Conservation (phyloP, 2,797 vertebrate species). For the Macropus fuliginosus region DNA sequence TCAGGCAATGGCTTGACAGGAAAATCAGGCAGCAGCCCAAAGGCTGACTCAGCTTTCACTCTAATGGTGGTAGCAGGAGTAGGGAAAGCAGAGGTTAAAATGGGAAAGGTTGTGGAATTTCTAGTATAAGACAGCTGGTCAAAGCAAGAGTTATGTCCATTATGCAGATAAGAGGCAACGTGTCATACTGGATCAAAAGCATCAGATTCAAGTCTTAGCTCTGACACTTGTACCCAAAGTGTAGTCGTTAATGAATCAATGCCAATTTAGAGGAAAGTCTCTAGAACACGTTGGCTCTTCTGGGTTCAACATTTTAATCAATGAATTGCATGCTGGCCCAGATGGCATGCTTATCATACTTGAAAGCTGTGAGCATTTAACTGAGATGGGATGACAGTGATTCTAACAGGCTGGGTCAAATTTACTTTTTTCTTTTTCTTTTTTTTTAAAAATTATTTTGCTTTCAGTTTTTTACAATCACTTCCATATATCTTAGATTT, state of each 20-base stretch:
- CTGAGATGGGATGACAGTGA: neutral
- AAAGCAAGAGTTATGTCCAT: neutral
- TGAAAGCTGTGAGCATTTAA: neutral
- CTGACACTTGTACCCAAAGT: neutral
- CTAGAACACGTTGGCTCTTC: neutral
- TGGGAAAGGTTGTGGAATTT: neutral
- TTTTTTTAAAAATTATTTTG: no score
- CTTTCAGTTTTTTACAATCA: no score
- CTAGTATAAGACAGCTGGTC: neutral
- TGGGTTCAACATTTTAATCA: neutral
- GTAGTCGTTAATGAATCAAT: neutral
- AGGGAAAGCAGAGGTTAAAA: neutral
- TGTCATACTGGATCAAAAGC: neutral
- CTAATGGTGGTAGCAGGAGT: neutral
- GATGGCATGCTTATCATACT: neutral
- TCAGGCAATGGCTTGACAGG: neutral
- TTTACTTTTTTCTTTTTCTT: neutral
- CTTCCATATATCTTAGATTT: no score
- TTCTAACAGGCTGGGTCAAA: neutral
- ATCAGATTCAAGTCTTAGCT: neutral
- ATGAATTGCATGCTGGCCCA: neutral
- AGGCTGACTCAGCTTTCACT: neutral
- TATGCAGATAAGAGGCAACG: neutral
- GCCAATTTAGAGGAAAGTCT: neutral
- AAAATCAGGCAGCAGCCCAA: neutral